These are phyloP conservation scores for Rhagonycha lutea DNA, from an alignment of 2,888 invertebrate genomes.

Conservation along the genomic window DNA sequence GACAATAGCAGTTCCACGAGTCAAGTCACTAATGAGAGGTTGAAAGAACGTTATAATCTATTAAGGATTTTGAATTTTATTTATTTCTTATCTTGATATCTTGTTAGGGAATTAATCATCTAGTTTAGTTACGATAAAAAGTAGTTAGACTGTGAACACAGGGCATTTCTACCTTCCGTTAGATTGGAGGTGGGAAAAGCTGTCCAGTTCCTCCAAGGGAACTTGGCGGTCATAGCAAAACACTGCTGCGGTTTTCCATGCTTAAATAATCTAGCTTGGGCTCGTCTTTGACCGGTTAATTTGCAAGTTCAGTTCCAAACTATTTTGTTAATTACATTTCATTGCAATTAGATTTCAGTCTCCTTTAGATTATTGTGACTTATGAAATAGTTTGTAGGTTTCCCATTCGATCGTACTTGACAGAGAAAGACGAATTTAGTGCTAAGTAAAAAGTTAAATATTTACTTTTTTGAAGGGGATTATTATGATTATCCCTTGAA, in stretches of 20 bases:
- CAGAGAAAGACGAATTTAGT: background rate
- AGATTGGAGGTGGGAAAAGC: background rate
- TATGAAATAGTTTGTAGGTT: too few species aligned
- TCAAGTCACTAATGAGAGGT: too few species aligned
- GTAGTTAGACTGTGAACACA: background rate
- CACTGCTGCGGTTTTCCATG: background rate
- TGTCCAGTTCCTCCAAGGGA: background rate
- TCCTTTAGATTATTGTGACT: background rate
- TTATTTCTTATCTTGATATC: too few species aligned
- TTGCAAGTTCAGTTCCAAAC: background rate
- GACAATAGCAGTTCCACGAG: too few species aligned
- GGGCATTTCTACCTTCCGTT: background rate
- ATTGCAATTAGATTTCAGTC: background rate
- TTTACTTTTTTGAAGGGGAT: background rate
- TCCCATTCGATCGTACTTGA: background rate
- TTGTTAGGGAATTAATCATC: background rate
- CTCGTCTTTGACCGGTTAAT: background rate
- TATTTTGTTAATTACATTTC: background rate
- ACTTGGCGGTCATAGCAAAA: background rate
- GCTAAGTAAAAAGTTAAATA: background rate
- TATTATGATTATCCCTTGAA: background rate
- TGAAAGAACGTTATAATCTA: too few species aligned
- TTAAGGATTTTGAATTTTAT: too few species aligned
- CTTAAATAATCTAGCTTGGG: background rate
- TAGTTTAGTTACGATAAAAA: background rate